Evolutionary conservation across 92 coral and sea anemone species (phyloP), one percentile per base, ranked within the genome.

Genomic region (Paramuricea clavata): DNA sequence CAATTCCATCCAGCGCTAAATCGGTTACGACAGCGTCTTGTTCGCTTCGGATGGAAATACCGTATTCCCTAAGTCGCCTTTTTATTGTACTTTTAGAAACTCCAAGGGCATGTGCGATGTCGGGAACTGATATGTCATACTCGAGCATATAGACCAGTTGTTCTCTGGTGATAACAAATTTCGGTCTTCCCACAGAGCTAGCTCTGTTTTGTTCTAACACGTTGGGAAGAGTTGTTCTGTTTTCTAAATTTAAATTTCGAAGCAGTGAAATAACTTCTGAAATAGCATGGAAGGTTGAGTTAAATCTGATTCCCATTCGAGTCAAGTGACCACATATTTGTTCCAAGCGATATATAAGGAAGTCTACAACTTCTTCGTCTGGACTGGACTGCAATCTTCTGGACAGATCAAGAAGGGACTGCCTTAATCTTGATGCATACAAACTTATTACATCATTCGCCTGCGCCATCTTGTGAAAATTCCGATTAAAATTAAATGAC

Each of bases 151-250:
- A 85, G 64, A 81, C 81, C 41, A 87, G 56, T 88, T 91, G 95
- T 78, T 90, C 92, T 77, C 34, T 47, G 11, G 92, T 76, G 9
- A 90, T 93, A 16, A 79, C 88, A 60, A 87, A 90, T 33, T 60
- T 83, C 31, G 89, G 92, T 17, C 95, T 69, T 52, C 96, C 94
- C 31, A 88, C 87, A 65, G 85, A 72, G 35, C 91, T 88, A 49
- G 82, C 86, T 69, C 64, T 73, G 34, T 49, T 69, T 3, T 26
- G 70, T 12, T 62, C 83, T 44, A 49, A 36, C n/a, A 82, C 35
- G 35, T 41, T 60, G 36, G 59, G 56, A 52, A 56, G 21, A 74
- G 74, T 19, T 26, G 31, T 49, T 77, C 76, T 65, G 62, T 60
- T 39, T 52, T 76, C 62, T 32, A 57, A 65, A 15, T 56, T 68